Conservation (phyloP, 1,140 invertebrate species). For the Sycobia sp. region DNA sequence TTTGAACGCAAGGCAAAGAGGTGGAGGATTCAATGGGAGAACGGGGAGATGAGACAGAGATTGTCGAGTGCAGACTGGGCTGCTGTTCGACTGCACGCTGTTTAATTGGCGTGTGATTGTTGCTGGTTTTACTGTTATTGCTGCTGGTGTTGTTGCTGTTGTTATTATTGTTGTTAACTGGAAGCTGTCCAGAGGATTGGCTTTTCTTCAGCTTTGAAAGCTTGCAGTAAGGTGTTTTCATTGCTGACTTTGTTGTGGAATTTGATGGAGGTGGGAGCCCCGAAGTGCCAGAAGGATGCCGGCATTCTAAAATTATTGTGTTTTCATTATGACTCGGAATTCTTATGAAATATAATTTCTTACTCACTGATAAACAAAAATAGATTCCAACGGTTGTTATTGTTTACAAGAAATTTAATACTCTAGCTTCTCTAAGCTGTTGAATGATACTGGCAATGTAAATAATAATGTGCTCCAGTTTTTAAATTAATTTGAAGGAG, state of each 20-base stretch:
- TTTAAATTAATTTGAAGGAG: too few relatives aligned
- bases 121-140: conserved; percentile 35
- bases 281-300: conserved; percentile 53
- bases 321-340: too few relatives aligned
- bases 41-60: conserved; percentile 47
- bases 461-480: too few relatives aligned
- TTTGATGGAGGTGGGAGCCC: conserved; percentile 52
- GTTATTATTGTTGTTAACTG: conserved; percentile 22
- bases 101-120: conserved; percentile 52
- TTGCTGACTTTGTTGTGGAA: conserved; percentile 45
- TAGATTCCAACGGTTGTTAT: too few relatives aligned
- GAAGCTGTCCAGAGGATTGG: conserved; percentile 53
- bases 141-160: conserved; percentile 31
- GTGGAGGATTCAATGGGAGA: conserved; percentile 47
- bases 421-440: too few relatives aligned
- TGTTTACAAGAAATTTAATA: too few relatives aligned
- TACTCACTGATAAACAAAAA: too few relatives aligned
- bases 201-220: conserved; percentile 56
- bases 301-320: conserved; percentile 47
- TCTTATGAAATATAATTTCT: too few relatives aligned
- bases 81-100: conserved; percentile 41
- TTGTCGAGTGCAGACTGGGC: conserved; percentile 38
- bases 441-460: too few relatives aligned
- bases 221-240: conserved; percentile 59
- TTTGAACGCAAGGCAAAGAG: conserved; percentile 16